phyloP scores from a whole-genome alignment of 1,140 invertebrate species.

The Penaeus vannamei region DNA sequence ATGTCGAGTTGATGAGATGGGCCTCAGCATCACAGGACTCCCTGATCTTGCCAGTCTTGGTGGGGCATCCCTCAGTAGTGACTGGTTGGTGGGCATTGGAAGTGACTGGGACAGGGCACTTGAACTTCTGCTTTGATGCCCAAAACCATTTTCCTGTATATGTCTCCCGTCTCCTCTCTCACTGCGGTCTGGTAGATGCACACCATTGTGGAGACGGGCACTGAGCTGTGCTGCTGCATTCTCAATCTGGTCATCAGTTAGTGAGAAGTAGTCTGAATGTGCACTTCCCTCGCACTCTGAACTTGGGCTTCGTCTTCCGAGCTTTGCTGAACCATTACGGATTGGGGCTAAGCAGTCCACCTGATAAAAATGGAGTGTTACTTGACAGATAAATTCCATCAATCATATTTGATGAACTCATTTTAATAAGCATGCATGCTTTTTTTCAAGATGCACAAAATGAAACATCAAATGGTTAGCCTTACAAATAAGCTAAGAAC shows the following conservation, averaged over 20 bases:
- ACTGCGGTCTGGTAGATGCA: too few species aligned
- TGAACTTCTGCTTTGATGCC: too few species aligned
- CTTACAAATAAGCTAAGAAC: too few species aligned
- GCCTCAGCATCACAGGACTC: conserved; percentile 40
- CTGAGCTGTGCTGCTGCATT: too few species aligned
- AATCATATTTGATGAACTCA: too few species aligned
- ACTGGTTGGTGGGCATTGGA: too few species aligned
- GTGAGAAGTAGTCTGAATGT: conserved; percentile 67
- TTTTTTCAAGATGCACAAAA: too few species aligned
- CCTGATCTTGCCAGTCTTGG: not conserved
- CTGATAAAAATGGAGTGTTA: conserved; percentile 5
- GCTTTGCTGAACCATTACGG: conserved; percentile 28
- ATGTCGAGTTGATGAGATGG: not conserved
- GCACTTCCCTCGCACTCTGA: conserved; percentile 58
- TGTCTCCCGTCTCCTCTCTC: not conserved
- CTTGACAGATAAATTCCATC: not conserved
- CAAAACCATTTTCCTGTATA: not conserved
- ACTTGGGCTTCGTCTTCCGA: conserved; percentile 17
- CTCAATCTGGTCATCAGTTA: conserved; percentile 58
- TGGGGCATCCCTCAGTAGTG: too few species aligned
- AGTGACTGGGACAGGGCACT: too few species aligned
- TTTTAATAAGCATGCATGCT: too few species aligned
- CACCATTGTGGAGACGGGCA: too few species aligned
- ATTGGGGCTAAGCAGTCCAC: not conserved
- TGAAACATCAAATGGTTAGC: too few species aligned